These are phyloP conservation scores for Poecile montanus DNA, from an alignment of 2,797 vertebrate species.

Conservation along the genomic window DNA sequence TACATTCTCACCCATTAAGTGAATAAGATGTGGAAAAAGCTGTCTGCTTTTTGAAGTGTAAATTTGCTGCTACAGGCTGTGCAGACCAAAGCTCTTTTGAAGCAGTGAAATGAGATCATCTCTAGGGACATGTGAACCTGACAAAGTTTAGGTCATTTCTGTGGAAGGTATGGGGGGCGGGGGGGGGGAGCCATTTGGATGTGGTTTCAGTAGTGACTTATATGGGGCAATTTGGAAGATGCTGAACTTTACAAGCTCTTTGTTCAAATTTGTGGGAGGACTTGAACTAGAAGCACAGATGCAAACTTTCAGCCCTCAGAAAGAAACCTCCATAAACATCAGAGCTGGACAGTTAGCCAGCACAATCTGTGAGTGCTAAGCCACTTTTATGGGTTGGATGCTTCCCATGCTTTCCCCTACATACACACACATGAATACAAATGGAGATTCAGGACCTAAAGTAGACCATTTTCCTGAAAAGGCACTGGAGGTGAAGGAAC, in stretches of 20 bases:
- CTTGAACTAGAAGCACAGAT: conserved; percentile 40
- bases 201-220: conserved; percentile 47
- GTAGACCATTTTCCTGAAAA: not conserved
- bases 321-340: conserved; percentile 27
- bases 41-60: conserved; percentile 87
- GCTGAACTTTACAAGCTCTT: conserved; percentile 46
- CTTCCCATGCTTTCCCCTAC: not conserved
- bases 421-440: too few species aligned
- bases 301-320: conserved; percentile 28
- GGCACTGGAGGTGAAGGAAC: not conserved
- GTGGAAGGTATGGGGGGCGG: conserved; percentile 54
- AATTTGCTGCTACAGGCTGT: conserved; percentile 85
- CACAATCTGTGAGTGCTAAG: not conserved
- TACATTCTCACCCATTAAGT: conserved; percentile 87
- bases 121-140: conserved; percentile 82
- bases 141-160: conserved; percentile 83
- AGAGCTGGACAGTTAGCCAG: not conserved
- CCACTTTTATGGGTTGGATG: not conserved
- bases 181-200: conserved; percentile 1
- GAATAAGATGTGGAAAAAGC: conserved; percentile 86
- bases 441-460: not conserved
- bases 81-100: conserved; percentile 86
- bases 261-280: conserved; percentile 26
- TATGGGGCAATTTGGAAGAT: conserved; percentile 56
- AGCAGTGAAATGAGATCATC: conserved; percentile 85